Percentiles rank a stretch among this genome's conserved stretches.
These are phyloP conservation scores for Parus major DNA, from an alignment of 2,113 vertebrate species.

Conservation along the genomic window DNA sequence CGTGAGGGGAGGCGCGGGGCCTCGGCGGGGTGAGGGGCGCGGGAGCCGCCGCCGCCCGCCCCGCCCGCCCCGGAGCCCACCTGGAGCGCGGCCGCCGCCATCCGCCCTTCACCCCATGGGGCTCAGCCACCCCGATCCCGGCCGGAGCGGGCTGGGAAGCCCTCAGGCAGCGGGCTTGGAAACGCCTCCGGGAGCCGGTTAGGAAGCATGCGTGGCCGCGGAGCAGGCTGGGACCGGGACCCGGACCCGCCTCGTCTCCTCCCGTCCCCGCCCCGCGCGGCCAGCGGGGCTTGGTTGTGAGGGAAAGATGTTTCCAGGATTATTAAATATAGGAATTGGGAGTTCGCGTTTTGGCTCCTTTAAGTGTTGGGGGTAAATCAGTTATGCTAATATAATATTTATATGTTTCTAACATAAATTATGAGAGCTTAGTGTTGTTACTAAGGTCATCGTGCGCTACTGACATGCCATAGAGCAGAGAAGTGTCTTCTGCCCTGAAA, in stretches of 20 bases:
- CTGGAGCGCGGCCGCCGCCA: not conserved
- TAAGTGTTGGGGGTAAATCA: not conserved
- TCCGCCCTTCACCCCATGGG: not conserved
- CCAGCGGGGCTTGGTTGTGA: rapidly evolving
- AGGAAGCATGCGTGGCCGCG: not conserved
- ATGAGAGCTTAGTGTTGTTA: no score
- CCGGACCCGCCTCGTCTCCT: not conserved
- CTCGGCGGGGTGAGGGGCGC: not conserved
- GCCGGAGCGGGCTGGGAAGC: not conserved
- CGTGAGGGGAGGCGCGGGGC: not conserved
- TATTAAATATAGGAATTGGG: rapidly evolving
- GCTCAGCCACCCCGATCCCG: rapidly evolving
- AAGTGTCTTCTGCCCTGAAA: not conserved
- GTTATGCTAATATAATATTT: no score
- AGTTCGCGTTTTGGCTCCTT: not conserved
- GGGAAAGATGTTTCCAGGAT: rapidly evolving
- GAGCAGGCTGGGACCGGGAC: constrained; percentile 25
- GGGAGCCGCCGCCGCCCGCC: not conserved
- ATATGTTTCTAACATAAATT: no score
- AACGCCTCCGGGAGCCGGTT: rapidly evolving
- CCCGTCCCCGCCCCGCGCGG: not conserved
- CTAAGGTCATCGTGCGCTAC: rapidly evolving
- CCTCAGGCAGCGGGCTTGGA: rapidly evolving
- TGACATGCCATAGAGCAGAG: no score
- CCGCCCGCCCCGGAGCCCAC: not conserved